phyloP scores from a whole-genome alignment of 1,140 invertebrate species.

The Holcopasites calliopsidis region DNA sequence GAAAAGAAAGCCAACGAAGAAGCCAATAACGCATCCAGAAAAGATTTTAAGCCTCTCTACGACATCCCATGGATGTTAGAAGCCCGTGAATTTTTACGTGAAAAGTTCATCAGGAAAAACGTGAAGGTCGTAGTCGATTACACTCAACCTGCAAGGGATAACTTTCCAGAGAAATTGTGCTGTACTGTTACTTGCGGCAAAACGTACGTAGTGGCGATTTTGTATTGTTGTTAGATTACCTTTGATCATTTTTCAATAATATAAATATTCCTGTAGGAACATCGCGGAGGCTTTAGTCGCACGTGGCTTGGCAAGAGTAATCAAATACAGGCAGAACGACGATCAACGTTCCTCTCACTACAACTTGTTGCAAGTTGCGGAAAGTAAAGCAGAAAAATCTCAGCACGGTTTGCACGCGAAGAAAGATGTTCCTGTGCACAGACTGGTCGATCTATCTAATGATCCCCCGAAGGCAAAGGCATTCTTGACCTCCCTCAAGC shows the following conservation, averaged over 20 bases:
- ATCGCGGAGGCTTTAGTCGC: conserved; percentile 95
- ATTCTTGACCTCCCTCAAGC: conserved; percentile 93
- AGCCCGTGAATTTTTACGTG: conserved; percentile 97
- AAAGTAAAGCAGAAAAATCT: conserved; percentile 94
- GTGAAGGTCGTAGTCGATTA: conserved; percentile 97
- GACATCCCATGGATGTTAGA: conserved; percentile 99
- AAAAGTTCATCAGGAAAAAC: conserved; percentile 97
- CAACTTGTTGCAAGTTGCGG: conserved; percentile 95
- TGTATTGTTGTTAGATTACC: background rate
- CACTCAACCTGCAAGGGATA: conserved; percentile 95
- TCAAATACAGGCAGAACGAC: conserved; percentile 96
- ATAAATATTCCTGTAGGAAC: conserved; percentile 83
- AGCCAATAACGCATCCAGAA: conserved; percentile 82
- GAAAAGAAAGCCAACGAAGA: conserved; percentile 83
- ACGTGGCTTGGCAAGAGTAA: conserved; percentile 95
- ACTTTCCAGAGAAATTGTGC: conserved; percentile 97
- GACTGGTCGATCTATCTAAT: conserved; percentile 93
- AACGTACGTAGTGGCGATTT: conserved; percentile 82
- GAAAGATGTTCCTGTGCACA: conserved; percentile 90
- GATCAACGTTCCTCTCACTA: conserved; percentile 97
- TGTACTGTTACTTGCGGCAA: conserved; percentile 93
- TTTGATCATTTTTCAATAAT: background rate
- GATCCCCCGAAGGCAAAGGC: conserved; percentile 93
- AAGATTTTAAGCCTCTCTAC: conserved; percentile 92
- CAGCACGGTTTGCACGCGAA: conserved; percentile 91